phyloP scores from a whole-genome alignment of 2,888 invertebrate genomes.

The Elmis aenea region DNA sequence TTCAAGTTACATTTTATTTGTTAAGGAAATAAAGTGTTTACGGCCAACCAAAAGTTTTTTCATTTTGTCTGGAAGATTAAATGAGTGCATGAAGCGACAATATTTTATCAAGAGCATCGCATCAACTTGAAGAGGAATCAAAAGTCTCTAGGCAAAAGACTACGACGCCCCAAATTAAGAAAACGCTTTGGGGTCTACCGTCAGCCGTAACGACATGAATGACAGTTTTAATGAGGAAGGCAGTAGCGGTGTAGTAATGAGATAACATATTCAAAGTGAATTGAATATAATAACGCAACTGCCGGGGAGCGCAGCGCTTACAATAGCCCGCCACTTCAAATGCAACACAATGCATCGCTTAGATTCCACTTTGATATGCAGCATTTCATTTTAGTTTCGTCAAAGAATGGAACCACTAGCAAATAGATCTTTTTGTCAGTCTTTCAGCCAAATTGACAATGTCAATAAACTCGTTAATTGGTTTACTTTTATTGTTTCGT shows the following conservation, averaged over 20 bases:
- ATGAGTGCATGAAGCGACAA: no score
- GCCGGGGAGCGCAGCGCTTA: constrained; percentile 18
- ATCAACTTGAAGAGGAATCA: no score
- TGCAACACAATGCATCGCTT: constrained; percentile 18
- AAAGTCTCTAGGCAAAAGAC: no score
- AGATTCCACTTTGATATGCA: constrained; percentile 16
- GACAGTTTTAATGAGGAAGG: constrained; percentile 28
- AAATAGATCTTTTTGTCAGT: constrained; percentile 13
- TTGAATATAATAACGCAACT: constrained; percentile 30
- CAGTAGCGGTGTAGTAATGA: constrained; percentile 23
- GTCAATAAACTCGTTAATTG: constrained; percentile 16
- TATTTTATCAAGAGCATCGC: no score
- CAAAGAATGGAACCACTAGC: constrained; percentile 14
- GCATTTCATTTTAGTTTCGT: constrained; percentile 16
- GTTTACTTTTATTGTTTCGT: constrained; percentile 9
- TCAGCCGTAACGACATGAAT: constrained; percentile 21
- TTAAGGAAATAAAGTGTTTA: no score
- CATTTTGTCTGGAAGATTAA: no score
- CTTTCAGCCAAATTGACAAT: constrained; percentile 10
- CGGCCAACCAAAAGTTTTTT: no score
- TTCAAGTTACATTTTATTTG: no score
- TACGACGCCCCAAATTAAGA: constrained; percentile 7
- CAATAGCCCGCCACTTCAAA: constrained; percentile 18
- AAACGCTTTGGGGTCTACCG: constrained; percentile 7
- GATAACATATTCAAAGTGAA: constrained; percentile 29